Evolutionary conservation across 2,113 vertebrate genomes (phyloP), one percentile per base, ranked within the genome.

Genomic region (Neopipo cinnamomea): DNA sequence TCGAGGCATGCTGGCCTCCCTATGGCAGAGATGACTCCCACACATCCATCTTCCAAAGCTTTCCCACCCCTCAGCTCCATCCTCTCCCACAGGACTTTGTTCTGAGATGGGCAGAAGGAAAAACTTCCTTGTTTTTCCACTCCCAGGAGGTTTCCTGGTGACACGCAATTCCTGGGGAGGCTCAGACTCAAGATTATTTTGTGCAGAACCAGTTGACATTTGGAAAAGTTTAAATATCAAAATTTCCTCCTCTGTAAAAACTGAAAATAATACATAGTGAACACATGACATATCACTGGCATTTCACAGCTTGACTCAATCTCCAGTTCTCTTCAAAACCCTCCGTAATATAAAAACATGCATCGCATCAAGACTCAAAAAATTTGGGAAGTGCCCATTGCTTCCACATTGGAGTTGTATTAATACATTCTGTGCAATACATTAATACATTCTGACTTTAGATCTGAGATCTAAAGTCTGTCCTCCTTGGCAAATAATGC

Each of bases 201-300:
- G 61, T 80, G 53, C 89, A 68, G n/a, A 70, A 89, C 46, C 72
- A 91, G 93, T 5, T 94, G 93, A 89, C 95, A 93, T 87, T 96
- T 84, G 89, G 91, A 71, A 93, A 74, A 92, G 93, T 91, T 94
- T 94, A 92, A 91, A 87, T 87, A 94, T 30, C 84, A 71, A 81
- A 73, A 96, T 85, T 81, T 87, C 91, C 93, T 94, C 86, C 96
- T 67, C 93, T 93, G 93, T 96, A 91, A 80, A 85, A 94, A 80
- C 93, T 86, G 91, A 80, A 94, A 95, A 89, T 94, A 96, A 88
- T 88, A 68, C 94, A 65, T 56, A 62, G 65, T 73, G 74, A 91
- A 75, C 73, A 77, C 77, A 91, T 91, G 93, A 93, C 80, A 89
- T 77, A 84, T 42, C 89, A 5, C 93, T 91, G 91, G 95, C 91